Conservation (phyloP, 1,140 invertebrate genomes). For the Cherax quadricarinatus region DNA sequence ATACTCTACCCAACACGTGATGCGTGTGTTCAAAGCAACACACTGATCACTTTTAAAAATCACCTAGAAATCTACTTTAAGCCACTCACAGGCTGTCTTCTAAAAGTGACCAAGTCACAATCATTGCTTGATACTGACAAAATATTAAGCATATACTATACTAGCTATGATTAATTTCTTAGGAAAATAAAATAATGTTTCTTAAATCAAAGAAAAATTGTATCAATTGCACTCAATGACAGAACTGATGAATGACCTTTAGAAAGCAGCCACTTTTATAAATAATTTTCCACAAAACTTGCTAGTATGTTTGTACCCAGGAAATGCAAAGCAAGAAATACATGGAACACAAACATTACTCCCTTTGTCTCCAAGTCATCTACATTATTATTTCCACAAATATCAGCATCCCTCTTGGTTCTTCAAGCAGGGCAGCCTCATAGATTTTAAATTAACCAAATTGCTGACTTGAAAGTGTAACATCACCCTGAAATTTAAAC, state of each 20-base stretch:
- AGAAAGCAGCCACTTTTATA: constrained; percentile 19
- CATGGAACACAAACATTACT: background rate
- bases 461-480: background rate
- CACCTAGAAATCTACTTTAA: constrained; percentile 45
- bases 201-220: background rate
- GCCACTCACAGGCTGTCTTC: constrained; percentile 38
- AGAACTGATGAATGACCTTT: constrained; percentile 1
- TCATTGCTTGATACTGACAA: constrained; percentile 10
- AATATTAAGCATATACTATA: constrained; percentile 2
- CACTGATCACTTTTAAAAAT: constrained; percentile 15
- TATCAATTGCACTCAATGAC: constrained; percentile 6
- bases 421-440: background rate
- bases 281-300: background rate
- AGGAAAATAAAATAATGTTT: background rate
- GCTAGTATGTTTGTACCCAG: background rate
- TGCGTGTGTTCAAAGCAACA: background rate
- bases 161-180: background rate
- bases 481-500: background rate
- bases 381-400: background rate
- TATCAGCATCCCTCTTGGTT: background rate
- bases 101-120: constrained; percentile 7
- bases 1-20: constrained; percentile 34
- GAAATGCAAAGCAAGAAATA: background rate
- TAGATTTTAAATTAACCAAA: background rate
- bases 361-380: background rate